Conservation (phyloP, 2,113 vertebrate species). For the Spermophilus dauricus region DNA sequence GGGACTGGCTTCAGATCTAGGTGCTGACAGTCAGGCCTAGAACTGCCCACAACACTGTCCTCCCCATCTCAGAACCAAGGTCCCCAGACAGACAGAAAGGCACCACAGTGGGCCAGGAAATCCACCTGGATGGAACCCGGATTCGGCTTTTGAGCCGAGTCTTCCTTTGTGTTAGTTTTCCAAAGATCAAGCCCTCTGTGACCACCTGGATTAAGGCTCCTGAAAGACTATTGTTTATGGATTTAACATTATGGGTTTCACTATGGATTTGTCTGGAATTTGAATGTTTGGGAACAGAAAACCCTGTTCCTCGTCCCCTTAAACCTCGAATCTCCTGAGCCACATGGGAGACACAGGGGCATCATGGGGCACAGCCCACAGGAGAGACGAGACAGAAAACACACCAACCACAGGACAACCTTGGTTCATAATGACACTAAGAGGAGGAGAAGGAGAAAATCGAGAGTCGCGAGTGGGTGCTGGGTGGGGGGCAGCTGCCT, state of each 20-base stretch:
- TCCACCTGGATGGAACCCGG: neutral
- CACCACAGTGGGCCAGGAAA: accelerated
- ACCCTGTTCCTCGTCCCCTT: no score
- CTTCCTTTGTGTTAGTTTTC: neutral
- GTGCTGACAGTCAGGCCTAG: no score
- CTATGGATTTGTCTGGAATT: no score
- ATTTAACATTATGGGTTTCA: no score
- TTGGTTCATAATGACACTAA: no score
- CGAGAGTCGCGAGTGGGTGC: no score
- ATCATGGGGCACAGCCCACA: no score
- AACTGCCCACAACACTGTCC: accelerated
- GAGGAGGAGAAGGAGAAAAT: neutral
- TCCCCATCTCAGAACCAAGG: neutral
- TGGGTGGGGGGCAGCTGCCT: neutral
- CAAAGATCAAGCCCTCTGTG: neutral
- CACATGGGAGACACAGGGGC: no score
- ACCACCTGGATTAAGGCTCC: neutral
- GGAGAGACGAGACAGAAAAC: no score
- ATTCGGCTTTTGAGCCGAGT: neutral
- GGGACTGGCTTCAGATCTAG: neutral
- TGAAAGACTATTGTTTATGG: neutral
- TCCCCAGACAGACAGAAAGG: neutral
- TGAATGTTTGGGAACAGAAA: no score
- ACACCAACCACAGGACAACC: no score
- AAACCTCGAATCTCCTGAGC: no score